phyloP scores from a whole-genome alignment of 1,140 invertebrate species.

The Cotesia typhae region DNA sequence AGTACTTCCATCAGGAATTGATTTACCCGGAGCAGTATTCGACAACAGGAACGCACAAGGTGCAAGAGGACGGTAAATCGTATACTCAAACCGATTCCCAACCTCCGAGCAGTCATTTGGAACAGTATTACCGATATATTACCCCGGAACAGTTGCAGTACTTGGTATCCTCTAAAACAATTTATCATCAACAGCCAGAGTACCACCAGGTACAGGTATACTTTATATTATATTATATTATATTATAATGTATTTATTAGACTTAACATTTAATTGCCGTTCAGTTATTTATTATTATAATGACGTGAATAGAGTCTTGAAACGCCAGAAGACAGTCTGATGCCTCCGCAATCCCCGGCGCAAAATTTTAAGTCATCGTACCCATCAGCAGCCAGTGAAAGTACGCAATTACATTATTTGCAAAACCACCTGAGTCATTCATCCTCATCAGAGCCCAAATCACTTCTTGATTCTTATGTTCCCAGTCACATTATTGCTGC shows the following conservation, averaged over 20 bases:
- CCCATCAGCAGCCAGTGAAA: constrained; percentile 40
- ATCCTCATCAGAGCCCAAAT: constrained; percentile 50
- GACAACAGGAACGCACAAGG: too few relatives aligned
- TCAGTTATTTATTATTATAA: constrained; percentile 1
- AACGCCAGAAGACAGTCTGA: constrained; percentile 39
- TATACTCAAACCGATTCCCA: constrained; percentile 48
- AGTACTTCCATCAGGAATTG: constrained; percentile 50
- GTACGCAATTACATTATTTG: constrained; percentile 41
- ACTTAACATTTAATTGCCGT: not conserved
- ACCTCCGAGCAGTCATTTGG: not conserved
- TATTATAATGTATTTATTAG: not conserved
- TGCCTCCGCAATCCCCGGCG: constrained; percentile 48
- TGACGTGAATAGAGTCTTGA: constrained; percentile 44
- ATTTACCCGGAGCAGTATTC: constrained; percentile 44
- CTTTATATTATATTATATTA: too few relatives aligned
- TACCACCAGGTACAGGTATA: too few relatives aligned
- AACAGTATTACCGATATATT: constrained; percentile 12
- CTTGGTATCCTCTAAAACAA: constrained; percentile 47
- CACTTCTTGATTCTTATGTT: constrained; percentile 58
- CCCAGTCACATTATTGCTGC: constrained; percentile 60
- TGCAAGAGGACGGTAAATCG: constrained; percentile 34
- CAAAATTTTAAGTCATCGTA: constrained; percentile 50
- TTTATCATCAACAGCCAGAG: constrained; percentile 17
- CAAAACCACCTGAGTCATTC: constrained; percentile 43
- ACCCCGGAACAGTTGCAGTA: constrained; percentile 40